Evolutionary conservation across 2,797 vertebrate species (phyloP).

Genomic region (Halcyon badia): DNA sequence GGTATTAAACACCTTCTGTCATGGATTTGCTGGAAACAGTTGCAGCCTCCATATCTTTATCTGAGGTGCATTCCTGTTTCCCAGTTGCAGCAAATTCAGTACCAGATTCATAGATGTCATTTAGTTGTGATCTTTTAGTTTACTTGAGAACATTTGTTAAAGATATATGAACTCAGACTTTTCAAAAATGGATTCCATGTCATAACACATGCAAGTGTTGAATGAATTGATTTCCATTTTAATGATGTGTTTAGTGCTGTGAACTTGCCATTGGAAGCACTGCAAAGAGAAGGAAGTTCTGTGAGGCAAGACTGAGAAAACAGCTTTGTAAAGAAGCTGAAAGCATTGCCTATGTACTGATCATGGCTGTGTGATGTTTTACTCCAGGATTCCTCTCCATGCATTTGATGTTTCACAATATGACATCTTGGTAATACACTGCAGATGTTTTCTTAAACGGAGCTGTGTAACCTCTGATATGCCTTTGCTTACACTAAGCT

Average conservation of each 20-base stretch:
- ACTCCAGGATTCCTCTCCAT: neutral
- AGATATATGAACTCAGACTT: neutral
- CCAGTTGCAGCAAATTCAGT: neutral
- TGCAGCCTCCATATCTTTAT: neutral
- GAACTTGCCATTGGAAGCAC: neutral
- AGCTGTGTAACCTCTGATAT: neutral
- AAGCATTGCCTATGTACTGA: neutral
- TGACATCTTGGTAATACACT: neutral
- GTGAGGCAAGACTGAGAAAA: neutral
- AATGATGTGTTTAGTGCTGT: neutral
- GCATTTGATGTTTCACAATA: conserved; percentile 42
- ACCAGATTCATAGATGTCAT: neutral
- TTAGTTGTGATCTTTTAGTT: neutral
- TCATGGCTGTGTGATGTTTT: neutral
- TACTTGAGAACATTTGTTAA: neutral
- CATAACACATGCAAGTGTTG: neutral
- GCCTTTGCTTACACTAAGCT: neutral
- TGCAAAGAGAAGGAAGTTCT: conserved; percentile 12
- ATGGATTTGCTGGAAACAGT: neutral
- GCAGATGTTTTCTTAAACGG: conserved; percentile 22
- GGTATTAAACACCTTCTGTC: neutral
- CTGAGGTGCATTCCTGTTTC: neutral
- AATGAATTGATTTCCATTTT: neutral
- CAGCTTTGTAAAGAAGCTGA: conserved; percentile 6
- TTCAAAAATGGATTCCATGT: neutral